A percentile compares a stretch with the other conserved stretches of the same genome.
These are phyloP conservation scores for Mallotus villosus DNA, from an alignment of 2,797 vertebrate species.

Conservation along the genomic window DNA sequence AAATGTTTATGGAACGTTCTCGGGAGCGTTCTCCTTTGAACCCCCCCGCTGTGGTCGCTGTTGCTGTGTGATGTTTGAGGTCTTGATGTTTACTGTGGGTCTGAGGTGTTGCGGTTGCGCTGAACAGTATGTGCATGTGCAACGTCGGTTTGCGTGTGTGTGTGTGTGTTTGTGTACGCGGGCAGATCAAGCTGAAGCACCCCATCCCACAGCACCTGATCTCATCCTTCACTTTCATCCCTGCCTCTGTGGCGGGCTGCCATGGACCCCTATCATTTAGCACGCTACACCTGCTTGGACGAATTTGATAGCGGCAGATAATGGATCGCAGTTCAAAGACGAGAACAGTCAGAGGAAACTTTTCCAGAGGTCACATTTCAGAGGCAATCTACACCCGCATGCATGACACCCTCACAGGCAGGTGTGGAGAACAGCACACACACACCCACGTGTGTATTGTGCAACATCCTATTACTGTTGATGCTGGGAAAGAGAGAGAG, in stretches of 20 bases:
- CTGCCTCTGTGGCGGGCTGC: slow-evolving; percentile 53
- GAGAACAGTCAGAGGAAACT: slow-evolving; percentile 47
- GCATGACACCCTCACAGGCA: not conserved
- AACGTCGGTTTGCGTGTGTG: not conserved
- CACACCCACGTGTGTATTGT: not conserved
- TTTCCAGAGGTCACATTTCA: slow-evolving; percentile 61
- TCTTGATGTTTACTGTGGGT: slow-evolving; percentile 12
- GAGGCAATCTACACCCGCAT: slow-evolving; percentile 37
- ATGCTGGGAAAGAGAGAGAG: not conserved
- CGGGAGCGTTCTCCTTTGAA: too few species aligned
- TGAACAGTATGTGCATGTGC: not conserved
- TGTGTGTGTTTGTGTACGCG: slow-evolving; percentile 1
- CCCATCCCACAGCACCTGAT: slow-evolving; percentile 29
- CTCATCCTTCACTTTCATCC: slow-evolving; percentile 54
- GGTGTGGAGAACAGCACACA: not conserved
- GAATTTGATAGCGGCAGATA: slow-evolving; percentile 60
- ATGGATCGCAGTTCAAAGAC: slow-evolving; percentile 64
- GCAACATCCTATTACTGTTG: slow-evolving; percentile 1
- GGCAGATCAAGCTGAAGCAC: not conserved
- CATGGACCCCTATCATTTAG: slow-evolving; percentile 50
- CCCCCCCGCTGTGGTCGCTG: slow-evolving; percentile 27
- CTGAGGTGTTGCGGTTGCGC: not conserved
- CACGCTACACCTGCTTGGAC: slow-evolving; percentile 62
- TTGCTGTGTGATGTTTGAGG: not conserved
- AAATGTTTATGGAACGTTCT: too few species aligned